Evolutionary conservation across 2,888 invertebrate genomes (phyloP).

Genomic region (Metopia argyrocephala): DNA sequence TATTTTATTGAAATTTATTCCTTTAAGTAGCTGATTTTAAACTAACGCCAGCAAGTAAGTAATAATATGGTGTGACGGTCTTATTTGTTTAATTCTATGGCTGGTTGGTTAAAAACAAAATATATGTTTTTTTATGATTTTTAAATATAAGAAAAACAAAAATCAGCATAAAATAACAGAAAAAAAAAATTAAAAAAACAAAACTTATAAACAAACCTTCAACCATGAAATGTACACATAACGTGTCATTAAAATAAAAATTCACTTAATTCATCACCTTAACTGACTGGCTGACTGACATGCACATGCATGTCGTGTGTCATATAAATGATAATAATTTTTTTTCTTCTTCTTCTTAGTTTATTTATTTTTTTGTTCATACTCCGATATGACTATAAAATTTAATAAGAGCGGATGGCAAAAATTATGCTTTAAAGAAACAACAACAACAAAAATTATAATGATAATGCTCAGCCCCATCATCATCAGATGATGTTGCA

Average conservation of each 20-base stretch:
- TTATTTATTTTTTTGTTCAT: not conserved
- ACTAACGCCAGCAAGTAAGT: no score
- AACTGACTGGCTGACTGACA: slow-evolving; percentile 57
- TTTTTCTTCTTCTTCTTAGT: slow-evolving; percentile 23
- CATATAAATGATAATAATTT: slow-evolving; percentile 39
- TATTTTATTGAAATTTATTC: no score
- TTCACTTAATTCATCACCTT: slow-evolving; percentile 64
- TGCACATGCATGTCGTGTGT: slow-evolving; percentile 64
- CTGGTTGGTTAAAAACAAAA: not conserved
- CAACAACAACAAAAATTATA: slow-evolving; percentile 29
- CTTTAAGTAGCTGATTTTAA: no score
- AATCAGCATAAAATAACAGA: not conserved
- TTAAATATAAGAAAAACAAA: no score
- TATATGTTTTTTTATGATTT: not conserved
- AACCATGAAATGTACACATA: slow-evolving; percentile 58
- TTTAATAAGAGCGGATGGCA: slow-evolving; percentile 27
- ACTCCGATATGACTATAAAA: slow-evolving; percentile 2
- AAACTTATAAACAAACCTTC: slow-evolving; percentile 32
- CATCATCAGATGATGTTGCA: slow-evolving; percentile 55
- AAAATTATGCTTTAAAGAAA: not conserved
- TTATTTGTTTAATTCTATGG: not conserved
- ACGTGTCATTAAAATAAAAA: slow-evolving; percentile 63
- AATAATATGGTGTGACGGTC: no score
- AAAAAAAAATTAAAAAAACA: not conserved
- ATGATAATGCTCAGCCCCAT: slow-evolving; percentile 46